Evolutionary conservation across 2,797 vertebrate species (phyloP), one percentile per base, ranked within the genome.

Genomic region (Alexandromys oeconomus): DNA sequence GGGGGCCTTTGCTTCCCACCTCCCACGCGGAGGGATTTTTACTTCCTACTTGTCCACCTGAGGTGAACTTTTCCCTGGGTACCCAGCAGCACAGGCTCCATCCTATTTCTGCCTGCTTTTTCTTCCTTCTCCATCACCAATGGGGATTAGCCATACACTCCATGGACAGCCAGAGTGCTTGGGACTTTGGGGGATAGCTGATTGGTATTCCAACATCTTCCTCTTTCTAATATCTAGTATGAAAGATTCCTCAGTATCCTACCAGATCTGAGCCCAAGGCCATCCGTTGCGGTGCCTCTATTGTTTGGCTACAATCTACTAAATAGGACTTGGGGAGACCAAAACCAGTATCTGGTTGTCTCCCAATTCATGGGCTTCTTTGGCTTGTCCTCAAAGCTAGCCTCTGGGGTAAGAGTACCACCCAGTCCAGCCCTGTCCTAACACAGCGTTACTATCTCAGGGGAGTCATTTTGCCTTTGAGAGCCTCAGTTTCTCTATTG

Each of bases 21-120:
- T 73, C 85, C n/a, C 48, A 37, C 34, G n/a, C 67, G 0, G 21
- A n/a, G 43, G 82, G 63, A 69, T 86, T 96, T 97, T 97, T 76
- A 65, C 82, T 97, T 96, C 87, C 94, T 80, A 78, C 88, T 97
- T 97, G 65, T 79, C 94, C 87, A 67, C 69, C 92, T 90, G 82
- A 96, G 46, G 91, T 80, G 88, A 92, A 89, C 69, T 97, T 95
- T 87, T 85, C 96, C 67, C 71, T 2, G 67, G 17, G 61, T 34
- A 67, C 88, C 85, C 78, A 11, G 37, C 48, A 74, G 77, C 94
- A 92, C 92, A 89, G 89, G 21, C 37, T 51, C 25, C 3, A 6
- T 31, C 40, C 81, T 59, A 78, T 86, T 96, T 80, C 71, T 61
- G 17, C n/a, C 86, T 61, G 43, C 48, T 15, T 46, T 63, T 97